Percentiles rank a stretch among this genome's conserved stretches.
phyloP scores from a whole-genome alignment of 2,888 invertebrate genomes.

The Theristus sp. region DNA sequence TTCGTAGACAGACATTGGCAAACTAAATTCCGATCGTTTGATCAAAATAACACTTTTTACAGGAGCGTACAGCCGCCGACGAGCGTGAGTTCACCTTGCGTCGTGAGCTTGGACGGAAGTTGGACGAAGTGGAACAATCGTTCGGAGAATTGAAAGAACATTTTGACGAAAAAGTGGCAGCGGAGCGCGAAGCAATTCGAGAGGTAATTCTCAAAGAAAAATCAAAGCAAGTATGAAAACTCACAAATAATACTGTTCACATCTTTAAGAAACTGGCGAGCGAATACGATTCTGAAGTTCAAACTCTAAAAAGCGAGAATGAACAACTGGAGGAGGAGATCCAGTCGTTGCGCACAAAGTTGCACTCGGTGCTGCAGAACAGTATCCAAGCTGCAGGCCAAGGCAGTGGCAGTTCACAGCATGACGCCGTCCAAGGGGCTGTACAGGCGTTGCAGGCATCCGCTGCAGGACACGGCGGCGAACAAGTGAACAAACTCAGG shows the following conservation, averaged over 20 bases:
- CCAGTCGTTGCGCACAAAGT: background rate
- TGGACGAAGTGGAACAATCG: slow-evolving; percentile 26
- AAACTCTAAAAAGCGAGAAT: slow-evolving; percentile 3
- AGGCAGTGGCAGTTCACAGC: too few relatives aligned
- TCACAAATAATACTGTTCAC: too few relatives aligned
- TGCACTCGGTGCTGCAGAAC: slow-evolving; percentile 3
- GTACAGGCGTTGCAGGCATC: too few relatives aligned
- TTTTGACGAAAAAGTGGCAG: slow-evolving; percentile 10
- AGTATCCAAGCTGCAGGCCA: too few relatives aligned
- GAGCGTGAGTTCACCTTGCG: slow-evolving; percentile 23
- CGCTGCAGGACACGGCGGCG: background rate
- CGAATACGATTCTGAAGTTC: background rate
- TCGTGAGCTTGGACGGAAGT: slow-evolving; percentile 21
- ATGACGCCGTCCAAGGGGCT: too few relatives aligned
- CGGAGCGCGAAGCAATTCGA: slow-evolving; percentile 1
- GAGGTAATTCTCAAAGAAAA: too few relatives aligned
- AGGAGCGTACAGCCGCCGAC: slow-evolving; percentile 15
- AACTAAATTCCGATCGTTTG: too few relatives aligned
- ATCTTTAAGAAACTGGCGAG: slow-evolving; percentile 2
- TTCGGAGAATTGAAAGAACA: slow-evolving; percentile 22
- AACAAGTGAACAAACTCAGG: background rate
- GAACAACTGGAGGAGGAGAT: slow-evolving; percentile 6
- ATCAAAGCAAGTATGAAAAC: too few relatives aligned
- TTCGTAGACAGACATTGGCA: too few relatives aligned
- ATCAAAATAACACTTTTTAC: too few relatives aligned